A percentile compares a stretch with the other conserved stretches of the same genome.
phyloP scores from a whole-genome alignment of 2,888 invertebrate genomes.

The Carpatolechia fugitivella region DNA sequence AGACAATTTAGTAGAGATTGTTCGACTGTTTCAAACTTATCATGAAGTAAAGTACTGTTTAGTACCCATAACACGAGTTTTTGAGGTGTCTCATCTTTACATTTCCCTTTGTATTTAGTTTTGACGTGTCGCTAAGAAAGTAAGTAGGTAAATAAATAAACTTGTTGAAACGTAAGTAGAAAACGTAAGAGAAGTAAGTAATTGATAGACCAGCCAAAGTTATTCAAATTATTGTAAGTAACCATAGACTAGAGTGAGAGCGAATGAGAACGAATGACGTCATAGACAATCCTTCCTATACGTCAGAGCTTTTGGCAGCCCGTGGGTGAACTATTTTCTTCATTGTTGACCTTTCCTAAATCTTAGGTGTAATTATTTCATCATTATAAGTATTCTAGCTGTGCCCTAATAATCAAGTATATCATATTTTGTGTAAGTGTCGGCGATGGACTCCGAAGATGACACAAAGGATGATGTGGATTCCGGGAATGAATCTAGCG shows the following conservation, averaged over 20 bases:
- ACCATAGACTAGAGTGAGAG: constrained; percentile 10
- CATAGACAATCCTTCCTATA: constrained; percentile 43
- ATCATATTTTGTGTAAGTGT: constrained; percentile 63
- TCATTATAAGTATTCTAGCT: constrained; percentile 69
- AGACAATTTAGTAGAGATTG: too few relatives aligned
- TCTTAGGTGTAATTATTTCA: constrained; percentile 79
- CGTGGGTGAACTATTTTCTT: constrained; percentile 81
- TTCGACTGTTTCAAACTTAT: too few relatives aligned
- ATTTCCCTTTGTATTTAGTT: too few relatives aligned
- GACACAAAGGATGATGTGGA: constrained; percentile 95
- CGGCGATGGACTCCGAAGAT: constrained; percentile 94
- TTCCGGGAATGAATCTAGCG: constrained; percentile 94
- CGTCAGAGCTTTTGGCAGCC: constrained; percentile 79
- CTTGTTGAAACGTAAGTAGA: too few relatives aligned
- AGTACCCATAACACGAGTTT: too few relatives aligned
- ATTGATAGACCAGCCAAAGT: too few relatives aligned
- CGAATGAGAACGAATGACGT: constrained; percentile 31
- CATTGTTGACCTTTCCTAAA: constrained; percentile 81
- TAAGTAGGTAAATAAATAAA: too few relatives aligned
- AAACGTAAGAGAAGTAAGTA: too few relatives aligned
- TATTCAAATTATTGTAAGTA: not conserved
- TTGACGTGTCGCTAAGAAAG: too few relatives aligned
- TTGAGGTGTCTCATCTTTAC: too few relatives aligned
- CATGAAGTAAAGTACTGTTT: too few relatives aligned
- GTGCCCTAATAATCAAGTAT: constrained; percentile 61